phyloP scores from a whole-genome alignment of 2,888 invertebrate genomes.

The Silvanus unidentatus region DNA sequence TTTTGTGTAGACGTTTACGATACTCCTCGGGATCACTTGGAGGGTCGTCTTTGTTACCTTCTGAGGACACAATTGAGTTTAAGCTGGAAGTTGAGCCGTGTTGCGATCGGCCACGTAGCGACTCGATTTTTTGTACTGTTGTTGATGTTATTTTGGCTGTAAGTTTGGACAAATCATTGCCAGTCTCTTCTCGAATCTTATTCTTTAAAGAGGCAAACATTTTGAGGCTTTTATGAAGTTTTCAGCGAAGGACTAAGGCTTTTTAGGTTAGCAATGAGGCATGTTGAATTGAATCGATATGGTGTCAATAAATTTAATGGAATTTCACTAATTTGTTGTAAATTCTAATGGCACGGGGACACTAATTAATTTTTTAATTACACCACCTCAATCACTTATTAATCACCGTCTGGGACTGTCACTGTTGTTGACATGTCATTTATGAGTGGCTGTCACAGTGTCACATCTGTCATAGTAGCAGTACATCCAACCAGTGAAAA shows the following conservation, averaged over 20 bases:
- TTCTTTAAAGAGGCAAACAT: conserved; percentile 88
- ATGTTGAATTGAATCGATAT: not conserved
- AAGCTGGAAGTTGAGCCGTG: conserved; percentile 48
- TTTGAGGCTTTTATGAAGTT: conserved; percentile 31
- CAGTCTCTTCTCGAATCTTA: conserved; percentile 85
- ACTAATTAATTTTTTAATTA: too few relatives aligned
- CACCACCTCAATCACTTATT: too few relatives aligned
- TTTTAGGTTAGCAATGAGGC: not conserved
- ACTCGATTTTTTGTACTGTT: conserved; percentile 50
- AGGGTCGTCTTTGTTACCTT: conserved; percentile 49
- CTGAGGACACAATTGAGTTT: conserved; percentile 44
- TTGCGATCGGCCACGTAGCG: conserved; percentile 44
- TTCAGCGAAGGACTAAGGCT: too few relatives aligned
- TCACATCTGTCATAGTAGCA: too few relatives aligned
- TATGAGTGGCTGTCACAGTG: too few relatives aligned
- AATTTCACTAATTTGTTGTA: too few relatives aligned
- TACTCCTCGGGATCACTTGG: conserved; percentile 48
- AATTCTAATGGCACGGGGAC: too few relatives aligned
- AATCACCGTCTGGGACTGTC: too few relatives aligned
- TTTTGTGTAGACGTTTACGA: conserved; percentile 46
- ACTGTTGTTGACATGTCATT: too few relatives aligned
- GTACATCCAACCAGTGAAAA: too few relatives aligned
- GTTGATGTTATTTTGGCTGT: conserved; percentile 47
- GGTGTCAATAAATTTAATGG: too few relatives aligned
- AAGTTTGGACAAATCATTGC: conserved; percentile 61